These are phyloP conservation scores for Machaerirhynchus nigripectus DNA, from an alignment of 2,113 vertebrate species.

Conservation along the genomic window DNA sequence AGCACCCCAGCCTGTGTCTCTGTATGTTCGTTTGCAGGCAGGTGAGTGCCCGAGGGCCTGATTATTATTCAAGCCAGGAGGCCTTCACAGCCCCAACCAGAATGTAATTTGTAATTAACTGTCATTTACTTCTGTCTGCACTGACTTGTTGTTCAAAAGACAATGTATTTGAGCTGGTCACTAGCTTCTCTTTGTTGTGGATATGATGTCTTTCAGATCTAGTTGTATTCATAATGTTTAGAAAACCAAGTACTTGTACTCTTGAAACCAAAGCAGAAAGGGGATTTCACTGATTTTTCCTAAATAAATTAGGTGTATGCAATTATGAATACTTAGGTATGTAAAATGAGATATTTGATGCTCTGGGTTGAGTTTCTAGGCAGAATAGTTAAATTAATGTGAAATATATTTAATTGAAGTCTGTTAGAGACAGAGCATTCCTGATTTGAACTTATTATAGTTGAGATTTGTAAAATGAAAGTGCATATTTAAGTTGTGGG, in stretches of 20 bases:
- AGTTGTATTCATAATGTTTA: slow-evolving; percentile 51
- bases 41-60: slow-evolving; percentile 83
- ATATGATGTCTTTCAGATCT: slow-evolving; percentile 70
- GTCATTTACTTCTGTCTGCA: slow-evolving; percentile 83
- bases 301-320: slow-evolving; percentile 48
- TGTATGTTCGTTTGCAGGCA: slow-evolving; percentile 75
- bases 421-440: background rate
- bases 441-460: slow-evolving; percentile 13
- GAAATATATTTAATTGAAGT: background rate
- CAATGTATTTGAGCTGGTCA: slow-evolving; percentile 73
- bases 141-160: slow-evolving; percentile 80
- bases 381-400: background rate
- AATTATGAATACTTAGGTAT: slow-evolving; percentile 29
- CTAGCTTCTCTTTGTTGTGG: slow-evolving; percentile 75
- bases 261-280: slow-evolving; percentile 36
- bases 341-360: slow-evolving; percentile 24
- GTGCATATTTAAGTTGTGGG: slow-evolving; percentile 50
- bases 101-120: slow-evolving; percentile 89
- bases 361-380: background rate
- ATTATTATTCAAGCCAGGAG: slow-evolving; percentile 80
- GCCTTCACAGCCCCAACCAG: slow-evolving; percentile 74
- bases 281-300: slow-evolving; percentile 30
- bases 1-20: slow-evolving; percentile 75
- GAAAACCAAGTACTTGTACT: slow-evolving; percentile 46
- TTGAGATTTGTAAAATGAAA: background rate